Base-by-base conservation (phyloP, 2,113 vertebrate genomes). In the Hippocampus zosterae region DNA sequence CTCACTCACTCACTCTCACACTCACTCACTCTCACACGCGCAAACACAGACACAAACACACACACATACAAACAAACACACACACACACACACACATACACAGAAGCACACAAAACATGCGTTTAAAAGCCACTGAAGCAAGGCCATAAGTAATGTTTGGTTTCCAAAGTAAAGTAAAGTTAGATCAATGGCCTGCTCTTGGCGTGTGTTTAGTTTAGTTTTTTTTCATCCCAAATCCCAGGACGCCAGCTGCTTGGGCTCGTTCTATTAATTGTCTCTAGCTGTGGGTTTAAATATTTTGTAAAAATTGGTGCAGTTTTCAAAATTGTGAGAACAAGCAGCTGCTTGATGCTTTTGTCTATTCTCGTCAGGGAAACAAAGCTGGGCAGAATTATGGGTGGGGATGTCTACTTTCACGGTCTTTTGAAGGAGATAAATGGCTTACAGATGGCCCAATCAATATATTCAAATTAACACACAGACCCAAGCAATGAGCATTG, bases 371-470 rank as follows among this genome's bases (percentile, higher is more conserved):
- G 77, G 73, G 74, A 83, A 88, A 89, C 88, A 85, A 78, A 76
- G 81, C 86, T 90, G 87, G 90, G 89, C 63, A 78, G 88, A 84
- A 72, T 68, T 61, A 79, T 76, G 81, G 88, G 88, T 84, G 85
- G 88, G 81, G 81, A 84, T 84, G 80, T 81, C 86, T 87, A 85
- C 88, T 90, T 83, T 90, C 92, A 91, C 85, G 81, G 85, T 88
- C 86, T 85, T 93, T 92, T 92, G 89, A 92, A 91, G 85, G 87
- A 92, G 90, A 92, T 91, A 91, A 92, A 93, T 93, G 90, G 90
- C 86, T 91, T 93, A 91, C 91, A 93, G 91, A 92, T 93, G 91
- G 90, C 87, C 84, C 87, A 90, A 91, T 92, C 92, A 92, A 92
- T 92, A 92, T 90, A 93, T 93, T 92, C 87, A 93, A 92, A 93